phyloP scores from a whole-genome alignment of 2,888 invertebrate genomes.

The Ethmia dodecea region DNA sequence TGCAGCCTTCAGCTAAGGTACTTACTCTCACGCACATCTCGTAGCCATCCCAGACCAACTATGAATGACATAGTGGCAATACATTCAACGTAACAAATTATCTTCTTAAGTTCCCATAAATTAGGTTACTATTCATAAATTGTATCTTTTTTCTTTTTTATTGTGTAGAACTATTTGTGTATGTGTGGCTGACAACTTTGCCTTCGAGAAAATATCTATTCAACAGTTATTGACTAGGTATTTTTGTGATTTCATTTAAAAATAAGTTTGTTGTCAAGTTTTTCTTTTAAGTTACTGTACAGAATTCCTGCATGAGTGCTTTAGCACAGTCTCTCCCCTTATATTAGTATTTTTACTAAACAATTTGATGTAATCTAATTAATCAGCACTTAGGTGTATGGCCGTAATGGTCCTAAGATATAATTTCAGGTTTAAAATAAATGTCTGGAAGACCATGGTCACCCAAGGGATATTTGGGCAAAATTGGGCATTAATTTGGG shows the following conservation, averaged over 20 bases:
- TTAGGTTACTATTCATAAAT: slow-evolving; percentile 32
- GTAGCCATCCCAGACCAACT: slow-evolving; percentile 61
- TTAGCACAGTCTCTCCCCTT: too few relatives aligned
- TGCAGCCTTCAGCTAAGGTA: slow-evolving; percentile 67
- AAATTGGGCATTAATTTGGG: slow-evolving; percentile 59
- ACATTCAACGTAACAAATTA: slow-evolving; percentile 59
- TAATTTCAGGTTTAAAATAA: slow-evolving; percentile 60
- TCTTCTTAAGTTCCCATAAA: slow-evolving; percentile 37
- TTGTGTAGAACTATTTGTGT: slow-evolving; percentile 12
- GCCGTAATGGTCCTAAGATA: slow-evolving; percentile 42
- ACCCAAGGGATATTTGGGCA: slow-evolving; percentile 55
- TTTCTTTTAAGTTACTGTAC: not conserved
- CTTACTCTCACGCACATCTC: slow-evolving; percentile 49
- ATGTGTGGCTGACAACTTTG: too few relatives aligned
- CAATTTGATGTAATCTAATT: slow-evolving; percentile 31
- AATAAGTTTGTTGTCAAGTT: not conserved
- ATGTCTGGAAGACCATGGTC: slow-evolving; percentile 50
- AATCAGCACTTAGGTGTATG: slow-evolving; percentile 39
- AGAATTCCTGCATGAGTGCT: too few relatives aligned
- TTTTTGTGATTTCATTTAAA: not conserved
- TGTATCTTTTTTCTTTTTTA: slow-evolving; percentile 25
- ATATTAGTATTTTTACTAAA: too few relatives aligned
- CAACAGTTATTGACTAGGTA: not conserved
- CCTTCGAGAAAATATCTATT: not conserved
- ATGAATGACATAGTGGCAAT: slow-evolving; percentile 66